Evolutionary conservation across 2,113 vertebrate genomes (phyloP).

Genomic region (Oriolus oriolus): DNA sequence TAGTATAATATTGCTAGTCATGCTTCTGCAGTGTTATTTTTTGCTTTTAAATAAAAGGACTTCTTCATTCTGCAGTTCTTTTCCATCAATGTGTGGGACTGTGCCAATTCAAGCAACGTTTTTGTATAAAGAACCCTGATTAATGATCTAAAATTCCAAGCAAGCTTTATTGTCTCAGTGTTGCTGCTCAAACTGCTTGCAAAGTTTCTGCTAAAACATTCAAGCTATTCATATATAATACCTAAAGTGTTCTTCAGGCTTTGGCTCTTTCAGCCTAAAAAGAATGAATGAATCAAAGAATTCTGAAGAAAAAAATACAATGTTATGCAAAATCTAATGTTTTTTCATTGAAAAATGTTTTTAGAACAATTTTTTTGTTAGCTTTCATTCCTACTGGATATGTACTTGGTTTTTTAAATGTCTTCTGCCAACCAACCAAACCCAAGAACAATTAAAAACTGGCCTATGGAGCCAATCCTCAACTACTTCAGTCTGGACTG

Average conservation of each 20-base stretch:
- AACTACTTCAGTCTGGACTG: neutral
- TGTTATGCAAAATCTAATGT: neutral
- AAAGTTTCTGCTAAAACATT: conserved; percentile 11
- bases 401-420: neutral
- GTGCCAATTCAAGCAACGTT: conserved; percentile 44
- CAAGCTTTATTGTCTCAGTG: conserved; percentile 12
- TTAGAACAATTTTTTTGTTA: neutral
- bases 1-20: conserved; percentile 50
- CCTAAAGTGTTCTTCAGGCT: neutral
- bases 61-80: conserved; percentile 44
- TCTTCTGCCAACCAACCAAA: neutral
- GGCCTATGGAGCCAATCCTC: neutral
- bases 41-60: conserved; percentile 32
- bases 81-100: conserved; percentile 40
- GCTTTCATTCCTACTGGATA: neutral
- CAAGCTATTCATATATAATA: neutral
- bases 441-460: neutral
- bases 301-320: neutral
- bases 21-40: conserved; percentile 45
- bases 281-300: neutral
- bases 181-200: neutral
- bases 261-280: neutral
- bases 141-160: conserved; percentile 38
- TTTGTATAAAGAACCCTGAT: conserved; percentile 36
- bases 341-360: neutral